phyloP scores from a whole-genome alignment of 1,140 invertebrate species.

The Drosophila sulfurigaster region DNA sequence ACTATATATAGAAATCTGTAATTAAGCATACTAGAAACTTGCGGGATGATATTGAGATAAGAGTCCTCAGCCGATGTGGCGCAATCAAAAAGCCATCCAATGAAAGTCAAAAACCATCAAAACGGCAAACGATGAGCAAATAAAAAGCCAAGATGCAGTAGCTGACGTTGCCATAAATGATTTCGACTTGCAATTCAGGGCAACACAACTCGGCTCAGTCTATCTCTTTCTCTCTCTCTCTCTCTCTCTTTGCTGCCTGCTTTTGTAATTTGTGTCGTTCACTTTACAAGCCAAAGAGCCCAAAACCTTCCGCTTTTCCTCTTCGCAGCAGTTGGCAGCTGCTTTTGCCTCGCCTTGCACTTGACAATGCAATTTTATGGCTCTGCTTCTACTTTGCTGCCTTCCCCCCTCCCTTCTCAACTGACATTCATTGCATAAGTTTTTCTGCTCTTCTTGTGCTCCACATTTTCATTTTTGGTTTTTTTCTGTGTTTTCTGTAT shows the following conservation, averaged over 20 bases:
- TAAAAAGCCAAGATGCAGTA: neutral
- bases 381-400: neutral
- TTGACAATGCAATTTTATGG: constrained; percentile 65
- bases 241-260: constrained; percentile 1
- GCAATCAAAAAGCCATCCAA: constrained; percentile 50
- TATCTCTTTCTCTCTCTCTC: neutral
- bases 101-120: constrained; percentile 50
- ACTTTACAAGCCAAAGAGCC: constrained; percentile 18
- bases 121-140: constrained; percentile 5
- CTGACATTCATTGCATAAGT: constrained; percentile 65
- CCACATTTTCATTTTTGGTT: neutral
- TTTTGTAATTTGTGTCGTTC: constrained; percentile 44
- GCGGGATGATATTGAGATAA: constrained; percentile 27
- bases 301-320: neutral
- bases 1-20: too few relatives aligned
- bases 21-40: too few relatives aligned
- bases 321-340: neutral
- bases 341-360: constrained; percentile 34
- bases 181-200: neutral
- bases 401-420: neutral
- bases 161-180: constrained; percentile 23
- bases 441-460: constrained; percentile 8
- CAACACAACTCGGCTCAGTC: neutral
- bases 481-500: neutral
- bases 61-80: constrained; percentile 31